Evolutionary conservation across 2,797 vertebrate genomes (phyloP), one percentile per base, ranked within the genome.

Genomic region (Phrynocephalus vlangalii): DNA sequence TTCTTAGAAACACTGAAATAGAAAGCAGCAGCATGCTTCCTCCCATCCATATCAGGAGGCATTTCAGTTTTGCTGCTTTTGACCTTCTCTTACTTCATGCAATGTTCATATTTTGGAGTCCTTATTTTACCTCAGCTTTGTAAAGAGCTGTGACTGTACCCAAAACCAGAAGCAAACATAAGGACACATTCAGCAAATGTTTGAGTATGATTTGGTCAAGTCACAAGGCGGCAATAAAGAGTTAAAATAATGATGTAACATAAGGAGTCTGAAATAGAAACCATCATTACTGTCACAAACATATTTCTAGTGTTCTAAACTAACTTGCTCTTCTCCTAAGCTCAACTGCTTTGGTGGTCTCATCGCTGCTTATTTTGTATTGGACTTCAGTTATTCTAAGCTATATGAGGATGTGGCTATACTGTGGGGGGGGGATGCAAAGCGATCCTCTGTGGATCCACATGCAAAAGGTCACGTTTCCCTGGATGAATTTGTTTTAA

Each of bases 1-100:
- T 94, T 89, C 95, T 92, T 84, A 83, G 76, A 28, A 87, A 92
- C 86, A 95, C 95, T 92, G 93, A 85, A 88, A 94, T 88, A 91
- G 90, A 94, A 87, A 94, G 80, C 18, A 66, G 90, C 88, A 91
- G 86, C 89, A 72, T 90, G 85, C 90, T 93, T 92, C 78, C 85
- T 92, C 89, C 6, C 20, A 81, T 86, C 87, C 91, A 20, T 90
- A 93, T 92, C 92, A 95, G 77, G 87, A 95, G 91, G 90, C 83
- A 89, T 93, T 89, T 87, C 80, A 90, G 88, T 87, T 92, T 94
- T 94, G 94, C 95, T 88, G 87, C 86, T 94, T 91, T 85, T n/a
- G 75, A 75, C 81, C 87, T 91, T 93, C 30, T 44, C 50, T 26
- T 24, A 10, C 13, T 8, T 82, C 71, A n/a, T 87, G 79, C 60